Base-by-base conservation (phyloP, 2,797 vertebrate species). In the Bryconaethiops microstoma region DNA sequence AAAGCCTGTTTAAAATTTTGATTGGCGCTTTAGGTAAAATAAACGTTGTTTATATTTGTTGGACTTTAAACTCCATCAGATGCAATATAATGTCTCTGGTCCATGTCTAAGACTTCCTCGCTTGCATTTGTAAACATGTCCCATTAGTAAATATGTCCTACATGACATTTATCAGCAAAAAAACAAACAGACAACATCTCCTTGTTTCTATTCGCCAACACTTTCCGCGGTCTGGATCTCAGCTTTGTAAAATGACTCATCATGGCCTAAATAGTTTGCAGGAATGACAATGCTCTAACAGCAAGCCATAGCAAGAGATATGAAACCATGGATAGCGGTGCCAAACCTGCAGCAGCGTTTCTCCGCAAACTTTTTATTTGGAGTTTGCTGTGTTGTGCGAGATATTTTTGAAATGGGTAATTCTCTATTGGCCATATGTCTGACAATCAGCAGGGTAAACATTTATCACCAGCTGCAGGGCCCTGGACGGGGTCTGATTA, bases 401-500 rank as follows among this genome's bases (percentile, higher is more conserved):
- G 62, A 80, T 84, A 78, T 81, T 83, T 72, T 79, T 74, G 88
- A 92, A 92, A 91, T 84, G 78, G 79, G 81, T 85, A 89, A 86
- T 92, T 92, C 80, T 91, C 87, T 85, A 64, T 52, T 7, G 64
- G 88, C 88, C 85, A 86, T 85, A 78, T 52, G 69, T 87, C 85
- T 88, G 83, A 93, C 91, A 94, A 92, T 93, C 89, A 90, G 68
- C 88, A 84, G 88, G 89, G 89, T 92, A 90, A 91, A 94, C 87
- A 93, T 93, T 94, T 94, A 94, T 95, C 93, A 90, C 89, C 84
- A 88, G 88, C 87, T 80, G 88, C 92, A 92, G 92, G 86, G 89
- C 86, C 89, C 88, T 84, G 83, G 86, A 87, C 86, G 80, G 86
- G 87, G 69, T 48, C 86, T 84, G 86, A 89, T 89, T 91, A 88